Conservation (phyloP, 2,113 vertebrate species). For the Choloepus hoffmanni region DNA sequence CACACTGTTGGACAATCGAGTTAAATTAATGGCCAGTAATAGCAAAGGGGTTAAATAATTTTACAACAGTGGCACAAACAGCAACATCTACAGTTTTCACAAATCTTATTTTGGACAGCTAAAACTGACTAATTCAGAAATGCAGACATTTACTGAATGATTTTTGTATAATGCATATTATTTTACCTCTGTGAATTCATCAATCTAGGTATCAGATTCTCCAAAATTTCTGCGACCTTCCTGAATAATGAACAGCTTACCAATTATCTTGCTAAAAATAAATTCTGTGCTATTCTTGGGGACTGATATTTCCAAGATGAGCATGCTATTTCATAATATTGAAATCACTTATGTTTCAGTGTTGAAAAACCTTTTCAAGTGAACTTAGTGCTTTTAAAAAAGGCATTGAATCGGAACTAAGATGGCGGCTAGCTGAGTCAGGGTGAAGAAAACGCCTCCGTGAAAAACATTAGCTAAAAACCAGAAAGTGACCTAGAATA, state of each 20-base stretch:
- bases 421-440: no score
- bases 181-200: constrained; percentile 11
- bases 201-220: neutral
- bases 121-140: neutral
- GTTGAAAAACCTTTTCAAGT: neutral
- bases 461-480: no score
- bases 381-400: neutral
- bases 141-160: neutral
- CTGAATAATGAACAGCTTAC: constrained; percentile 44
- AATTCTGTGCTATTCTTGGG: constrained; percentile 11
- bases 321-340: neutral
- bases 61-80: neutral
- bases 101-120: neutral
- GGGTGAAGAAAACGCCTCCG: no score
- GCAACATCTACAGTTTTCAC: neutral
- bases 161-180: neutral
- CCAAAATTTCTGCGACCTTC: neutral
- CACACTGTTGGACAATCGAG: neutral
- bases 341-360: constrained; percentile 25
- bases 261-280: constrained; percentile 48
- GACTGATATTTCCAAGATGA: constrained; percentile 32
- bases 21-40: neutral
- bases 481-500: no score
- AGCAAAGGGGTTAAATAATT: neutral
- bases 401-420: neutral